These are phyloP conservation scores for Strigamia transsilvanica DNA, from an alignment of 2,888 invertebrate species.

Conservation along the genomic window DNA sequence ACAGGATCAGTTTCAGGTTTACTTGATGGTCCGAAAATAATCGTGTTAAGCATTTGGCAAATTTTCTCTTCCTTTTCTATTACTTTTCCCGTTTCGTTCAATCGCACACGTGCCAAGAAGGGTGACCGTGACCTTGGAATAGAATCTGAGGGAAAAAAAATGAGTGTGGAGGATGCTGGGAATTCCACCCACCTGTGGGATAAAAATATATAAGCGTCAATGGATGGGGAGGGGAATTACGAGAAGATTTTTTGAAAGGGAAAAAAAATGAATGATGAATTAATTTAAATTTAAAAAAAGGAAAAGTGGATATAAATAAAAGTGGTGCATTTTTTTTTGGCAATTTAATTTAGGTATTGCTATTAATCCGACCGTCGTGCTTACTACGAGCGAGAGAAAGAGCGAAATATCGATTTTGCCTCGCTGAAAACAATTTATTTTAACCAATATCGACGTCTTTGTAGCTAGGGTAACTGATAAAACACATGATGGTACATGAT, in stretches of 20 bases:
- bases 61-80: slow-evolving; percentile 18
- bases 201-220: slow-evolving; percentile 20
- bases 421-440: slow-evolving; percentile 8
- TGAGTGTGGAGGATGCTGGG: neutral
- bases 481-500: slow-evolving; percentile 3
- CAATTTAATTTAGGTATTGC: neutral
- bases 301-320: neutral
- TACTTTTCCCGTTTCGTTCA: slow-evolving; percentile 30
- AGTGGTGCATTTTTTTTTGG: neutral
- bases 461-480: neutral
- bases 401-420: neutral
- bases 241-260: neutral
- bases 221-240: neutral
- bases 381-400: neutral
- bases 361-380: neutral
- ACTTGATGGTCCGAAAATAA: slow-evolving; percentile 26
- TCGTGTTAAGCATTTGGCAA: slow-evolving; percentile 2
- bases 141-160: neutral
- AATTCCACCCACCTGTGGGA: slow-evolving; percentile 36
- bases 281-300: neutral
- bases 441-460: neutral
- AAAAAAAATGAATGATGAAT: slow-evolving; percentile 16
- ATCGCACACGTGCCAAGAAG: slow-evolving; percentile 33
- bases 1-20: neutral
- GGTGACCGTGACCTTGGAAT: slow-evolving; percentile 24